Base-by-base conservation (phyloP, 2,113 vertebrate genomes). In the Procavia capensis region DNA sequence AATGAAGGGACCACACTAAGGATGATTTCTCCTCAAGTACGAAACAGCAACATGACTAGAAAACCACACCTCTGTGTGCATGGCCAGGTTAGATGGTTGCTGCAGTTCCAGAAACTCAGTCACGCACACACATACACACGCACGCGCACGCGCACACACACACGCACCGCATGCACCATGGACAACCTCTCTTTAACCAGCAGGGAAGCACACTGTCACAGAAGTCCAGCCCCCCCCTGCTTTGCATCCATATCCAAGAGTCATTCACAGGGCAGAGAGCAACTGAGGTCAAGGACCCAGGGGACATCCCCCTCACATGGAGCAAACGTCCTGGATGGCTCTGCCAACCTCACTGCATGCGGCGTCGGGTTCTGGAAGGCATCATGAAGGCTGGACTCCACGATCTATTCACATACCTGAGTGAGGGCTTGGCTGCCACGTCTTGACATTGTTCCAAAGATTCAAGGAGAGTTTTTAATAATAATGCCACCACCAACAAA, bases 21-120 rank as follows among this genome's bases (percentile, higher is more conserved):
- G 94, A 87, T 83, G 86, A 94, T 93, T 95, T 95, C 96, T 96
- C 95, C 93, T 83, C 93, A 34, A 93, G 97, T 95, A 93, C 78
- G 95, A 97, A 95, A 94, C 50, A 93, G 91, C 24, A 25, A 24
- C 31, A 1, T 2, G 82, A n/a, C 19, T 16, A 85, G 81, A 76
- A 31, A 24, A 13, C 22, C 6, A 11, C 59, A 90, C 85, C 78
- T 50, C 78, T 7, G 81, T 45, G 2, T 2, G 39, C 6, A 41
- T 9, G 74, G 29, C 45, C 70, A 31, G 31, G 57, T 0, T 17
- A n/a, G 57, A 39, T 41, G 25, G 80, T 0, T 43, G 16, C 10
- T 4, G 27, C 22, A 31, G 11, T 47, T 20, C 54, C 4, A 70
- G 57, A 41, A 50, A 41, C 63, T 54, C 10, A 22, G 72, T 31